Percentiles rank a stretch among this genome's conserved stretches.
Evolutionary conservation across 1,140 invertebrate species (phyloP).

Genomic region (Dreissena polymorpha): DNA sequence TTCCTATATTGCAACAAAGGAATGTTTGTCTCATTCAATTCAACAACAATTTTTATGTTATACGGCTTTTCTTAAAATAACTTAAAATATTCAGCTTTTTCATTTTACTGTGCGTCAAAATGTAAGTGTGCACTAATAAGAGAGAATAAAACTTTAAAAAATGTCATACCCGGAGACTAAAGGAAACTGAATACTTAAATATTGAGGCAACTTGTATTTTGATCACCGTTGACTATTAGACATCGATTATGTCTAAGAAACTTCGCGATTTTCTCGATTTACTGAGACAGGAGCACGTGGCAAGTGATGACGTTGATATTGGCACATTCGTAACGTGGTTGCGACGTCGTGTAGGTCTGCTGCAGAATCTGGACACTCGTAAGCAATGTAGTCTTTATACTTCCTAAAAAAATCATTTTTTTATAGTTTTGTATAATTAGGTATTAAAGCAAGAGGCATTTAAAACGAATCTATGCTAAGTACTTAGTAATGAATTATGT

Average conservation of each 20-base stretch:
- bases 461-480: not conserved
- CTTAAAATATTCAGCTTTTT: too few relatives aligned
- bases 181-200: too few relatives aligned
- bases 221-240: not conserved
- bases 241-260: conserved; percentile 16
- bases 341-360: not conserved
- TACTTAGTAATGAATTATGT: not conserved
- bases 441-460: not conserved
- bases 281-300: not conserved
- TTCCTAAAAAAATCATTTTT: too few relatives aligned
- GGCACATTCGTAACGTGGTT: conserved; percentile 35
- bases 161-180: too few relatives aligned
- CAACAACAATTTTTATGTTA: too few relatives aligned
- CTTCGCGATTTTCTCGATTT: conserved; percentile 25
- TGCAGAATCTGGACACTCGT: conserved; percentile 29
- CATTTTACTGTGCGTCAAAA: too few relatives aligned
- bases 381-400: not conserved
- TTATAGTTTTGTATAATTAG: too few relatives aligned
- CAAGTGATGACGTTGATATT: conserved; percentile 7
- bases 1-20: too few relatives aligned
- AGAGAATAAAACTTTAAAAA: too few relatives aligned
- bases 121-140: too few relatives aligned
- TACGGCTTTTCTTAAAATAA: too few relatives aligned
- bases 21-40: too few relatives aligned
- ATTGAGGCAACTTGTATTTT: not conserved